phyloP scores from a whole-genome alignment of 2,888 invertebrate genomes.

The Adineta ricciae region DNA sequence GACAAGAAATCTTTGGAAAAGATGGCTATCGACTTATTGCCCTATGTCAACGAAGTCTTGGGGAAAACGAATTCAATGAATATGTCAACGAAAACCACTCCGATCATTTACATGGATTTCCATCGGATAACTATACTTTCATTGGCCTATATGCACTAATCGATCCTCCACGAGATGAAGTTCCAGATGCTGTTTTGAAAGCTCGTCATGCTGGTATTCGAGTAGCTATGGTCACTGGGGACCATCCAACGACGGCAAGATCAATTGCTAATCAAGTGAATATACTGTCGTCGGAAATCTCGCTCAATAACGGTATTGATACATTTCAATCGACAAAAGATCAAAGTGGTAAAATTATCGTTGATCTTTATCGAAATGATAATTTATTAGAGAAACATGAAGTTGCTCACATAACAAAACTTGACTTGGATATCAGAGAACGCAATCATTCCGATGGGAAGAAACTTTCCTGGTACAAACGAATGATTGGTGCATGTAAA shows the following conservation, averaged over 20 bases:
- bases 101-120: neutral
- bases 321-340: neutral
- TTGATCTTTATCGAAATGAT: neutral
- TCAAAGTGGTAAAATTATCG: neutral
- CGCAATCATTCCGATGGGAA: too few relatives aligned
- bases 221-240: constrained; percentile 28
- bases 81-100: neutral
- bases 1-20: constrained; percentile 20
- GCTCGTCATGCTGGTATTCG: constrained; percentile 15
- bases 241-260: constrained; percentile 22
- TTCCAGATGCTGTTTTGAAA: constrained; percentile 23
- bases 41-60: neutral
- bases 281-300: neutral
- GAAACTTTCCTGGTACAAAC: too few relatives aligned
- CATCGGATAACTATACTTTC: constrained; percentile 13
- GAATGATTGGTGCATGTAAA: too few relatives aligned
- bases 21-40: neutral
- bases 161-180: constrained; percentile 26
- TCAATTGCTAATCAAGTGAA: constrained; percentile 22
- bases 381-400: neutral
- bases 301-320: neutral
- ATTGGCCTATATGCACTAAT: constrained; percentile 26
- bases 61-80: neutral
- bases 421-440: neutral
- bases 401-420: neutral